Evolutionary conservation across 2,797 vertebrate species (phyloP).

Genomic region (Euphonia xanthogaster): DNA sequence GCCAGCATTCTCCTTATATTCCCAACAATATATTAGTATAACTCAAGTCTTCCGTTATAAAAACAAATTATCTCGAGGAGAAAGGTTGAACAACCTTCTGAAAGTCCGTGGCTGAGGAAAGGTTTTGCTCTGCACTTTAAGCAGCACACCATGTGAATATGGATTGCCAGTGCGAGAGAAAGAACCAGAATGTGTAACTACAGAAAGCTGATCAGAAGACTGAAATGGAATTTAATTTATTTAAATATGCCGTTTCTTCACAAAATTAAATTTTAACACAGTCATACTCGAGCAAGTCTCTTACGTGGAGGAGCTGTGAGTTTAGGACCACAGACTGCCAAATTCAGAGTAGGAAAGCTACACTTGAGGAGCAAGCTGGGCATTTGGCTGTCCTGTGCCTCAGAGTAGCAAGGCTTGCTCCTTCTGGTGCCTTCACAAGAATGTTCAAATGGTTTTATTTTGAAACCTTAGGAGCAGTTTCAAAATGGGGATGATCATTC

Average conservation of each 20-base stretch:
- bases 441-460: neutral
- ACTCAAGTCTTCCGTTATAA: neutral
- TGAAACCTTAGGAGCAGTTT: neutral
- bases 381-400: neutral
- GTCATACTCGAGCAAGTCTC: neutral
- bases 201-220: neutral
- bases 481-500: neutral
- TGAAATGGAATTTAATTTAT: neutral
- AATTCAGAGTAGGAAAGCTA: neutral
- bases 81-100: neutral
- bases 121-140: constrained; percentile 24
- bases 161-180: neutral
- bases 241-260: neutral
- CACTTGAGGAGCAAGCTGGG: neutral
- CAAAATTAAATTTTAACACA: neutral
- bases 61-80: neutral
- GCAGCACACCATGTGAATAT: neutral
- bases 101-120: neutral
- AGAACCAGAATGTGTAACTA: neutral
- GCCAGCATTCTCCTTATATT: neutral
- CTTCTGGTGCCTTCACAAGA: neutral
- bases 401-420: neutral
- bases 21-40: neutral
- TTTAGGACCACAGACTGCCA: neutral
- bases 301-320: neutral